Conservation (phyloP, 2,888 invertebrate species). For the Melipona beecheii region DNA sequence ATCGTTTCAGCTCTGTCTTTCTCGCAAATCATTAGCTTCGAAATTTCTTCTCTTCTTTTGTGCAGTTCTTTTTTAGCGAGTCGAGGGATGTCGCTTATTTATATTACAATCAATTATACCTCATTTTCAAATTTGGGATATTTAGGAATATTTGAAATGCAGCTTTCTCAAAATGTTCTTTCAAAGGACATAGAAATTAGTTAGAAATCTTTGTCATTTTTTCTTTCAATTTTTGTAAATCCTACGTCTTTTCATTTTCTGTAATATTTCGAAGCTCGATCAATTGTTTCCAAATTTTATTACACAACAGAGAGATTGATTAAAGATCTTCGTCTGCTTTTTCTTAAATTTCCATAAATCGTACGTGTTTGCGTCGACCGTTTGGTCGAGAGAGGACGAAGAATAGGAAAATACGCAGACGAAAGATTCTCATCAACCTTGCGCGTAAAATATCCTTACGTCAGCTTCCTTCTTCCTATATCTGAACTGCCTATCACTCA, state of each 20-base stretch:
- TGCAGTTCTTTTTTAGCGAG: not conserved
- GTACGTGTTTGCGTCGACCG: not conserved
- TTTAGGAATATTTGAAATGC: too few relatives aligned
- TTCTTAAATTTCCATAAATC: not conserved
- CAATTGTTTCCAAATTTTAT: too few relatives aligned
- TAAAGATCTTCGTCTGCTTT: not conserved
- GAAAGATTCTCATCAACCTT: not conserved
- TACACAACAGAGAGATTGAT: too few relatives aligned
- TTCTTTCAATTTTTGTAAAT: too few relatives aligned
- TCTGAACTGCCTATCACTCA: slow-evolving; percentile 1
- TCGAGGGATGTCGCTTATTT: not conserved
- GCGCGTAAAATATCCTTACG: not conserved
- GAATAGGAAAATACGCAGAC: not conserved
- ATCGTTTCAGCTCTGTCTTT: too few relatives aligned
- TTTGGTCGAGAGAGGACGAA: not conserved
- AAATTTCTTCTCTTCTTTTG: not conserved
- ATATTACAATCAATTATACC: too few relatives aligned
- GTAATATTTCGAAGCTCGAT: too few relatives aligned
- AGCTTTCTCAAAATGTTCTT: too few relatives aligned
- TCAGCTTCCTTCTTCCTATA: not conserved
- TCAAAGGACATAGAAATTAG: too few relatives aligned
- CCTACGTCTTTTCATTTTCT: too few relatives aligned
- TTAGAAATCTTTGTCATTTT: too few relatives aligned
- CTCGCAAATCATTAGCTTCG: not conserved
- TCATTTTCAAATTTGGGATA: too few relatives aligned